A percentile compares a stretch with the other conserved stretches of the same genome.
Evolutionary conservation across 2,113 vertebrate genomes (phyloP).

Genomic region (Channa argus): DNA sequence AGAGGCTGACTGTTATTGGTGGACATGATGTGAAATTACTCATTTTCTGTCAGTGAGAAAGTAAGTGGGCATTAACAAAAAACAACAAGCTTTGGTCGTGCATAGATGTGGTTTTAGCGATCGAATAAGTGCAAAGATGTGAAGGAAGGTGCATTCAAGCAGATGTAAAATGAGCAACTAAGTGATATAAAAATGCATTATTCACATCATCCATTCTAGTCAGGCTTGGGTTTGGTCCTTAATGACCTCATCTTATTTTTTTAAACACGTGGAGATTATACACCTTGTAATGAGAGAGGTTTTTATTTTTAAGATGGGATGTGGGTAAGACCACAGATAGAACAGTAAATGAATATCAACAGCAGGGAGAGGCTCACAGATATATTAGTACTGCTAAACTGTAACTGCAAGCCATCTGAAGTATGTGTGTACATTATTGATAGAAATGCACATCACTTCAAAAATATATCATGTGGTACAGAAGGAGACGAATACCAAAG

Average conservation of each 20-base stretch:
- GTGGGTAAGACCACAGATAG: conserved; percentile 3
- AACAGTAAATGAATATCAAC: conserved; percentile 41
- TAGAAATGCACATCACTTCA: conserved; percentile 46
- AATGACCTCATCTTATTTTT: conserved; percentile 21
- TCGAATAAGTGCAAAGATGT: conserved; percentile 33
- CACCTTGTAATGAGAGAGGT: conserved; percentile 1
- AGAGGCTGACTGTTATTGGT: conserved; percentile 8
- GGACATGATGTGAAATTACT: conserved; percentile 34
- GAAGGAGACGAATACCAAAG: conserved; percentile 46
- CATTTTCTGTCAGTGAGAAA: conserved; percentile 21
- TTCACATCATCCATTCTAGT: conserved; percentile 43
- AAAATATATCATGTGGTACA: conserved; percentile 49
- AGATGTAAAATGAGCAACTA: conserved; percentile 38
- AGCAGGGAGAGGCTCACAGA: conserved; percentile 18
- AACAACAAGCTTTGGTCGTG: conserved; percentile 53
- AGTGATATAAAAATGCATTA: conserved; percentile 56
- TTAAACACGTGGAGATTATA: conserved; percentile 21
- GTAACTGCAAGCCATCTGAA: conserved; percentile 46
- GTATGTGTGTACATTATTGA: conserved; percentile 37
- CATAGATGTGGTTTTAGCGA: conserved; percentile 26
- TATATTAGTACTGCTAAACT: conserved; percentile 38
- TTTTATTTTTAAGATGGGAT: not conserved
- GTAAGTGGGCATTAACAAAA: not conserved
- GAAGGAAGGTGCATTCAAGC: conserved; percentile 54
- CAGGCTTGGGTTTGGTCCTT: conserved; percentile 29